These are phyloP conservation scores for Trichomalopsis sarcophagae DNA, from an alignment of 1,140 invertebrate genomes.

Conservation along the genomic window DNA sequence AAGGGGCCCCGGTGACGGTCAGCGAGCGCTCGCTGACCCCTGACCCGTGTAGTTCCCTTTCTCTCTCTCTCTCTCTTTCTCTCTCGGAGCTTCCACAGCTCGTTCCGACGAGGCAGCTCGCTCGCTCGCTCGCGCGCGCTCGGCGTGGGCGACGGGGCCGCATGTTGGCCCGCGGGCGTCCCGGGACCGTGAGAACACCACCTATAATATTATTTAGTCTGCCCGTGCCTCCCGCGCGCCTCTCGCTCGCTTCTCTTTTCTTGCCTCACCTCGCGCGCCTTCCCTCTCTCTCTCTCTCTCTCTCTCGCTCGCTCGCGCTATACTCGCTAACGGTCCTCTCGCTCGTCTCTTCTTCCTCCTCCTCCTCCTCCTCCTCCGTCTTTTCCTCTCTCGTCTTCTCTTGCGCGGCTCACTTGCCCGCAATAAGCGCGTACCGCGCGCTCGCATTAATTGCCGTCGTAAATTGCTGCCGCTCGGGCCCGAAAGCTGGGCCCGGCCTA, in stretches of 20 bases:
- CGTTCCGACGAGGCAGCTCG: constrained; percentile 7
- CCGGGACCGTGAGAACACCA: constrained; percentile 75
- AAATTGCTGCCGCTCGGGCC: constrained; percentile 68
- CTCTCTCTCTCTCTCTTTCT: not conserved
- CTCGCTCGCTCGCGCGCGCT: constrained; percentile 22
- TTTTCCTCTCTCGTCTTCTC: constrained; percentile 2
- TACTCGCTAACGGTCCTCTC: constrained; percentile 53
- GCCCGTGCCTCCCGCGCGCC: constrained; percentile 57
- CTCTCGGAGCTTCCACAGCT: not conserved
- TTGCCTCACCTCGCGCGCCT: not conserved
- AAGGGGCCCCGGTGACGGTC: constrained; percentile 71
- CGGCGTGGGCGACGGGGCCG: constrained; percentile 71
- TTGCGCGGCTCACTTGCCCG: not conserved
- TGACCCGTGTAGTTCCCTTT: constrained; percentile 63
- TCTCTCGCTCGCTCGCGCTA: constrained; percentile 55
- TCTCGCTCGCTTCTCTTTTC: constrained; percentile 53
- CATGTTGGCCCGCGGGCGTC: constrained; percentile 74
- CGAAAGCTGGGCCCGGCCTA: not conserved
- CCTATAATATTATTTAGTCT: constrained; percentile 77
- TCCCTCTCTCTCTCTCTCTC: constrained; percentile 44
- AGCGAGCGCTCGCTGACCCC: constrained; percentile 73
- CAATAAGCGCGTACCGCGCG: constrained; percentile 33
- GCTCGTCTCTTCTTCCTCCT: constrained; percentile 48
- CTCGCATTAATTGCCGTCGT: constrained; percentile 75
- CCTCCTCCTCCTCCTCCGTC: constrained; percentile 16